Evolutionary conservation across 2,113 vertebrate species (phyloP).

Genomic region (Xiphias gladius): DNA sequence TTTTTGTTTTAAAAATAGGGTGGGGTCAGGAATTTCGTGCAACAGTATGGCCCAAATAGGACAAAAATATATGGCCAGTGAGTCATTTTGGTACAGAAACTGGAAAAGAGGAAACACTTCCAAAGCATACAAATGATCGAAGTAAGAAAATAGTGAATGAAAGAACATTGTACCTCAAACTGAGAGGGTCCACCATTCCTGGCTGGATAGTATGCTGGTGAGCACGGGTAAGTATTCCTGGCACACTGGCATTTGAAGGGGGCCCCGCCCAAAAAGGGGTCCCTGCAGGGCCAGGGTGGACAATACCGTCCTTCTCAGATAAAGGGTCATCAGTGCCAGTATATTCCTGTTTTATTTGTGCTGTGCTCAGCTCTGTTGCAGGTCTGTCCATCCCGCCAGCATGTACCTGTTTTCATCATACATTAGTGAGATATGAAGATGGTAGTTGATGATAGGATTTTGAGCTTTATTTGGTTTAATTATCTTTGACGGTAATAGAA

Average conservation of each 20-base stretch:
- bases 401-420: background rate
- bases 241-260: conserved; percentile 15
- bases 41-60: background rate
- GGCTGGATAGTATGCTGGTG: conserved; percentile 1
- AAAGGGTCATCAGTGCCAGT: background rate
- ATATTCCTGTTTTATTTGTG: background rate
- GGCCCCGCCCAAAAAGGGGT: background rate
- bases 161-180: conserved; percentile 9
- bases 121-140: background rate
- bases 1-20: background rate
- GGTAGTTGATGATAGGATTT: background rate
- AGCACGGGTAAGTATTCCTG: conserved; percentile 1
- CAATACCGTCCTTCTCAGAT: background rate
- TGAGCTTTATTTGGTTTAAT: too few relatives aligned
- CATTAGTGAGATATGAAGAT: background rate
- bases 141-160: background rate
- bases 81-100: background rate
- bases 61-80: background rate
- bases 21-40: background rate
- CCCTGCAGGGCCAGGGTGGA: background rate
- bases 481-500: too few relatives aligned
- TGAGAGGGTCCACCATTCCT: conserved; percentile 22
- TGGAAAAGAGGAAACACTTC: background rate
- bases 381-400: conserved; percentile 14
- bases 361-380: background rate